These are phyloP conservation scores for Hetaerina americana DNA, from an alignment of 1,140 invertebrate species.

Conservation along the genomic window DNA sequence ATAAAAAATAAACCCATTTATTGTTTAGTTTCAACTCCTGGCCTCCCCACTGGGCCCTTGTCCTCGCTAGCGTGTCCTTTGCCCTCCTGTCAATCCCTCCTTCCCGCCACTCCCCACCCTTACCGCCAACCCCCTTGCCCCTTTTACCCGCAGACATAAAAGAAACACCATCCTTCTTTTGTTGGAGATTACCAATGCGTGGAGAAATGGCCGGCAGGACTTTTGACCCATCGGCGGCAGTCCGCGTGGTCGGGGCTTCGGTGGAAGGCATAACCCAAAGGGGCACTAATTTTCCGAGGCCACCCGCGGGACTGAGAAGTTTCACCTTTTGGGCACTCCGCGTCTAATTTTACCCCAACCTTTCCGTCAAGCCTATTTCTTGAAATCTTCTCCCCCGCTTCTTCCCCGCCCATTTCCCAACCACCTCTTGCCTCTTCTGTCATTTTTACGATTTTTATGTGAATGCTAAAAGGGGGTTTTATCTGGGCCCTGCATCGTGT, in stretches of 20 bases:
- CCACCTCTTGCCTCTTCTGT: too few species aligned
- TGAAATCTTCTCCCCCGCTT: not conserved
- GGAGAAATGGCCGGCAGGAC: not conserved
- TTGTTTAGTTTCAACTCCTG: too few species aligned
- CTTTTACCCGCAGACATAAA: not conserved
- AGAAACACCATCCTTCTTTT: not conserved
- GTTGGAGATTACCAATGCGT: not conserved
- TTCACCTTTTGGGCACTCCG: not conserved
- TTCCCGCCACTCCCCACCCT: not conserved
- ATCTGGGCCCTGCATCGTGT: too few species aligned
- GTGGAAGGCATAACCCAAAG: not conserved
- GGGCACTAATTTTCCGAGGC: not conserved
- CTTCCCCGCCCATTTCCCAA: too few species aligned
- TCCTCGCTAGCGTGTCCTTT: too few species aligned
- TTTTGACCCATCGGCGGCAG: too few species aligned
- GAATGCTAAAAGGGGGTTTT: too few species aligned
- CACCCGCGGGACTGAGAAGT: not conserved
- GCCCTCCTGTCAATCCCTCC: not conserved
- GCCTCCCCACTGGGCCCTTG: too few species aligned
- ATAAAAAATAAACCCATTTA: too few species aligned
- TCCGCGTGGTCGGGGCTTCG: not conserved
- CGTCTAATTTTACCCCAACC: not conserved
- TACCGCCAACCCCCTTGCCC: not conserved
- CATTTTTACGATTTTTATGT: too few species aligned
- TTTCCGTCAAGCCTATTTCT: not conserved